A percentile compares a stretch with the other conserved stretches of the same genome.
Conservation (phyloP, 1,140 invertebrate genomes). For the Elymnias hypermnestra region DNA sequence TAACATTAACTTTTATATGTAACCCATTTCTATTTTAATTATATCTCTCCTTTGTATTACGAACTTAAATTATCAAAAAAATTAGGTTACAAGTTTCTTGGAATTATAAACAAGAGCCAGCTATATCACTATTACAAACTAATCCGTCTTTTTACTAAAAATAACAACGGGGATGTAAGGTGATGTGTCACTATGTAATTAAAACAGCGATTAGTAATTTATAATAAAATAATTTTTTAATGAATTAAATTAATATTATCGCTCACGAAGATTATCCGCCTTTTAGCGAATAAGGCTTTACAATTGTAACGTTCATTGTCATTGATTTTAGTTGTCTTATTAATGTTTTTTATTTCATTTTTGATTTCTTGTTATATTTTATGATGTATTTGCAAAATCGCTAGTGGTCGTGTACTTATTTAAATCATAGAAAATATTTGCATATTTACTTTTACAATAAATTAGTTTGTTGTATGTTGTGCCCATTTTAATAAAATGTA, state of each 20-base stretch:
- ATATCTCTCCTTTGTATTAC: too few species aligned
- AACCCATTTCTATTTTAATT: too few species aligned
- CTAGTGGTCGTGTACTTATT: slow-evolving; percentile 22
- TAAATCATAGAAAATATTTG: slow-evolving; percentile 19
- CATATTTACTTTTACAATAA: slow-evolving; percentile 7
- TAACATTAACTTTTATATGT: too few species aligned
- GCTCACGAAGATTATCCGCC: slow-evolving; percentile 69
- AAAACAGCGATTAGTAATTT: slow-evolving; percentile 16
- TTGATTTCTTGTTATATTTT: slow-evolving; percentile 13
- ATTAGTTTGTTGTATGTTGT: slow-evolving; percentile 11
- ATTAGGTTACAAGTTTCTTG: too few species aligned
- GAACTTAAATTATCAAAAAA: too few species aligned
- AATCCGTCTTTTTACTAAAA: too few species aligned
- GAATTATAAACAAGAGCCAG: too few species aligned
- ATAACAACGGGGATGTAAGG: too few species aligned
- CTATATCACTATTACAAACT: too few species aligned
- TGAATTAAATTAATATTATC: slow-evolving; percentile 27
- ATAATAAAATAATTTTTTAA: slow-evolving; percentile 16
- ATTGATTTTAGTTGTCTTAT: not conserved
- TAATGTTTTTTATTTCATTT: slow-evolving; percentile 14
- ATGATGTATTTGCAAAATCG: slow-evolving; percentile 12
- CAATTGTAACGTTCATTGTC: slow-evolving; percentile 1
- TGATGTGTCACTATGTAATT: too few species aligned
- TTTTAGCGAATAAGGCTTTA: slow-evolving; percentile 64
- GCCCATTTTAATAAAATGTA: slow-evolving; percentile 4